phyloP scores from a whole-genome alignment of 1,140 invertebrate species.

The Triops longicaudatus region DNA sequence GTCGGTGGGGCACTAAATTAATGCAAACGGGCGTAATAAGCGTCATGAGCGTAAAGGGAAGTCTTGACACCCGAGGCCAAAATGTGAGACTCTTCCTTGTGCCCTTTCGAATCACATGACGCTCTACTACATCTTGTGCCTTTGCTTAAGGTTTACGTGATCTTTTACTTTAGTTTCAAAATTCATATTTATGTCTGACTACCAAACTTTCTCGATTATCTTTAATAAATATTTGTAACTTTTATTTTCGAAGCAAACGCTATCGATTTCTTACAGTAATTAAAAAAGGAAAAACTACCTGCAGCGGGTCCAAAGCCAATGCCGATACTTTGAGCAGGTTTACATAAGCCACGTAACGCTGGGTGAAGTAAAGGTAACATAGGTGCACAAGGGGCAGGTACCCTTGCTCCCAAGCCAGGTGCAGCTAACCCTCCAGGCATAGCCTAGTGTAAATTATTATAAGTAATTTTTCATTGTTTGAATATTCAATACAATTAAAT shows the following conservation, averaged over 20 bases:
- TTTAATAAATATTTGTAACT: too few species aligned
- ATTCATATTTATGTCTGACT: too few species aligned
- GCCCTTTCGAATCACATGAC: too few species aligned
- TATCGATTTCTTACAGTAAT: too few species aligned
- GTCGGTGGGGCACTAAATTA: not conserved
- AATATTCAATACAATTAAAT: too few species aligned
- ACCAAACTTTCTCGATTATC: too few species aligned
- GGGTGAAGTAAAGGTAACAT: constrained; percentile 26
- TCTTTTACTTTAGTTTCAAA: too few species aligned
- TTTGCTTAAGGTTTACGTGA: too few species aligned
- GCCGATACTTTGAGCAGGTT: constrained; percentile 23
- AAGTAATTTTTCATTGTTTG: too few species aligned
- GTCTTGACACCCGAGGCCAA: not conserved
- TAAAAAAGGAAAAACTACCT: not conserved
- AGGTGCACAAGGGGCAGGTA: constrained; percentile 18
- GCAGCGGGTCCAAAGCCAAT: constrained; percentile 21
- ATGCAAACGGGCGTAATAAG: not conserved
- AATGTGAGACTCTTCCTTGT: not conserved
- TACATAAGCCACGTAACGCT: constrained; percentile 25
- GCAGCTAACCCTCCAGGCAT: not conserved
- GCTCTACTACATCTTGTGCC: too few species aligned
- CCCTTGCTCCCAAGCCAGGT: not conserved
- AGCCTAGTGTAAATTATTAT: not conserved
- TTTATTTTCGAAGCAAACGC: too few species aligned
- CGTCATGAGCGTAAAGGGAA: not conserved